Evolutionary conservation across 2,113 vertebrate species (phyloP), one percentile per base, ranked within the genome.

Genomic region (Urocitellus parryii): DNA sequence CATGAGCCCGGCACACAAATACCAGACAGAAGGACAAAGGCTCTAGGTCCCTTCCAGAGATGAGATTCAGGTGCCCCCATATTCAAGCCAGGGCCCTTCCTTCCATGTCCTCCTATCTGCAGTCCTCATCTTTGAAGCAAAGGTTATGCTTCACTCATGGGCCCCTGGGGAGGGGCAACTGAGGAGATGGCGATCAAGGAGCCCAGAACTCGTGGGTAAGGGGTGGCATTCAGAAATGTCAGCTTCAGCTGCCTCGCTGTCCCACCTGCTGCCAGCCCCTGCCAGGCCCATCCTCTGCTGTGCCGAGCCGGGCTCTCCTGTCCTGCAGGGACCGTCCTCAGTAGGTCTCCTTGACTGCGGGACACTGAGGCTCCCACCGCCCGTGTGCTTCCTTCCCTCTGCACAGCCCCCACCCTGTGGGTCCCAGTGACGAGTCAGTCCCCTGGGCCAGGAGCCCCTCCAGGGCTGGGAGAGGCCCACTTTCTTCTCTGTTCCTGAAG

Each of bases 401-500:
- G 51, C 14, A 53, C 14, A 4, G 51, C 51, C 42, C 24, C 32
- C 14, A 5, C 20, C 56, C n/a, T 5, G 24, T 6, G 32, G 34
- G 63, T 56, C 45, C 10, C 37, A 12, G 16, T 4, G 17, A 51
- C 0, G 0, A 17, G 14, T 45, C 37, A 45, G 12, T 18, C 16
- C 5, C 51, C 39, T 13, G n/a, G 42, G 2, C 76, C 1, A 12
- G 67, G 67, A 65, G 22, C 82, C 70, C 45, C 29, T 72, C 48
- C 16, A 45, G 76, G 24, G 20, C 27, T 72, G 72, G 34, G 34
- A 78, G 29, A 37, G 78, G 22, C 11, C 82, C 32, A 72, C 48
- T 68, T 77, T n/a, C 27, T 61, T 88, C 34, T 32, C 48, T 63
- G 83, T 34, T 51, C 29, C 51, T 20, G 34, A 17, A 0, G 3